Percentiles rank a stretch among this genome's conserved stretches.
phyloP scores from a whole-genome alignment of 1,140 invertebrate species.

The Apis mellifera region DNA sequence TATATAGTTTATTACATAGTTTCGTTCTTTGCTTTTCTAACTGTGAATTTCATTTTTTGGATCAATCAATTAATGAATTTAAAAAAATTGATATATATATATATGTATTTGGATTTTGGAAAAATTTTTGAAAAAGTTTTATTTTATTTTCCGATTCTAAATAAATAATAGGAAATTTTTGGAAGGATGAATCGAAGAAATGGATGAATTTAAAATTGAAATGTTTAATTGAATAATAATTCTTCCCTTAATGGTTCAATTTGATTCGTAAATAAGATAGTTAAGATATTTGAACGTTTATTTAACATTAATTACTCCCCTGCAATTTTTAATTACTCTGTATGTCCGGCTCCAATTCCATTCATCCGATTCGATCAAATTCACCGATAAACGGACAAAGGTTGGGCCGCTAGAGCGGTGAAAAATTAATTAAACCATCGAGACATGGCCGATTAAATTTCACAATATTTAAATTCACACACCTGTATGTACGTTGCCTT shows the following conservation, averaged over 20 bases:
- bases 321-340: neutral
- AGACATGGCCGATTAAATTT: slow-evolving; percentile 15
- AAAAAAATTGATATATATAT: too few relatives aligned
- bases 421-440: slow-evolving; percentile 33
- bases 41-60: too few relatives aligned
- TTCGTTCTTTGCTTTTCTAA: too few relatives aligned
- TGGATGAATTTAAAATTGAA: too few relatives aligned
- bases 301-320: neutral
- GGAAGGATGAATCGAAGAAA: too few relatives aligned
- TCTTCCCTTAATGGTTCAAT: neutral
- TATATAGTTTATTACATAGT: too few relatives aligned
- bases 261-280: neutral
- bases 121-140: too few relatives aligned
- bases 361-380: neutral
- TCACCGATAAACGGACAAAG: slow-evolving; percentile 14
- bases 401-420: neutral
- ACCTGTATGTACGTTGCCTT: neutral
- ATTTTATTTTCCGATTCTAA: too few relatives aligned
- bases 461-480: slow-evolving; percentile 18
- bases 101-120: too few relatives aligned
- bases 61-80: too few relatives aligned
- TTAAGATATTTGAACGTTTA: neutral
- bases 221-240: too few relatives aligned
- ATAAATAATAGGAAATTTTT: too few relatives aligned
- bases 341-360: neutral